phyloP scores from a whole-genome alignment of 2,888 invertebrate genomes.

The Cheilosia urbana region DNA sequence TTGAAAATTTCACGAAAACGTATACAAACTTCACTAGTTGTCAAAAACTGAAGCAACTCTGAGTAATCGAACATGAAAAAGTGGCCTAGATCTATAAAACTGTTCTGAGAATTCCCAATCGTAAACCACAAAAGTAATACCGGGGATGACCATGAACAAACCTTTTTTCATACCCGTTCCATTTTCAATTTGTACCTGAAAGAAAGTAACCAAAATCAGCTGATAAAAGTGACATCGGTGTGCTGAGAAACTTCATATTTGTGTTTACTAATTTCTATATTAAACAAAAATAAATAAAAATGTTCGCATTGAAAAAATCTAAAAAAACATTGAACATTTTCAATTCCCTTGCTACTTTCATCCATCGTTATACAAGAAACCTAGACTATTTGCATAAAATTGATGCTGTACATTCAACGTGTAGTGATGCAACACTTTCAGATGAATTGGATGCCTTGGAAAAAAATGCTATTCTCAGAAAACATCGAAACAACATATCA shows the following conservation, averaged over 20 bases:
- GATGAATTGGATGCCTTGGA: conserved; percentile 78
- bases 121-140: no score
- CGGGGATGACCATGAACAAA: no score
- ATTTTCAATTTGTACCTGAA: no score
- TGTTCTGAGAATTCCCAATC: no score
- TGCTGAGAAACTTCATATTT: neutral
- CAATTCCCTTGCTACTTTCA: neutral
- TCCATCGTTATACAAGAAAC: neutral
- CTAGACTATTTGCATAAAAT: conserved; percentile 34
- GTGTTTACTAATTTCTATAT: neutral
- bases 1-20: no score
- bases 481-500: conserved; percentile 79
- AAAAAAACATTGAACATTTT: neutral
- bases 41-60: no score
- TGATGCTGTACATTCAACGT: neutral
- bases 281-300: conserved; percentile 10
- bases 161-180: no score
- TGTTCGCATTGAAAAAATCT: conserved; percentile 32
- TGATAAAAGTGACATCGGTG: conserved; percentile 37
- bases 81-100: no score
- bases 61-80: no score
- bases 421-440: conserved; percentile 48
- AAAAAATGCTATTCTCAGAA: conserved; percentile 78
- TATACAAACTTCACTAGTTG: no score
- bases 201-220: neutral